Evolutionary conservation across 2,888 invertebrate species (phyloP).

Genomic region (Argynnis bischoffii): DNA sequence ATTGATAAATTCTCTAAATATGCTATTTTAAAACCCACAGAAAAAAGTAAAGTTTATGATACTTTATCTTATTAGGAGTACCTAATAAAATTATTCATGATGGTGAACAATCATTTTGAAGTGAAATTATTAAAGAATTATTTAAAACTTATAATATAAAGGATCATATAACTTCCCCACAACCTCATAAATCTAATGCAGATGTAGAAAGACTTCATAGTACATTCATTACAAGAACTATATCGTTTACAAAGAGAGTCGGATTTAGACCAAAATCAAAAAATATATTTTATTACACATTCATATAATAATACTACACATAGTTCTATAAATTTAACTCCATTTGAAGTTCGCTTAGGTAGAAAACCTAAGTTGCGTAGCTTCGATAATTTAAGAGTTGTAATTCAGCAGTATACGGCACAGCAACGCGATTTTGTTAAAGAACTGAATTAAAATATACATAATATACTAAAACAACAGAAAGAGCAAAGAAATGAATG

Average conservation of each 20-base stretch:
- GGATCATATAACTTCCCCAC: constrained; percentile 31
- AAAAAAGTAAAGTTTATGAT: constrained; percentile 37
- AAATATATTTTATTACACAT: constrained; percentile 27
- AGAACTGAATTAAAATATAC: constrained; percentile 27
- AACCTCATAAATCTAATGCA: too few relatives aligned
- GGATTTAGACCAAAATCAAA: constrained; percentile 26
- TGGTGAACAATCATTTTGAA: constrained; percentile 37
- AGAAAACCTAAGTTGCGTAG: constrained; percentile 31
- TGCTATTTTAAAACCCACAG: constrained; percentile 31
- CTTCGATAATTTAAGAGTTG: constrained; percentile 17
- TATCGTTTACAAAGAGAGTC: constrained; percentile 21
- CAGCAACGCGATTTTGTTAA: constrained; percentile 28
- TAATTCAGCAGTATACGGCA: constrained; percentile 22
- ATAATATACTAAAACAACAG: constrained; percentile 15
- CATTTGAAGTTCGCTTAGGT: constrained; percentile 11
- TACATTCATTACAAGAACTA: constrained; percentile 6
- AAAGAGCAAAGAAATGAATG: constrained; percentile 21
- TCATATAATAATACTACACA: too few relatives aligned
- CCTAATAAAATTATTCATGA: constrained; percentile 37
- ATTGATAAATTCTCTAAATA: constrained; percentile 42
- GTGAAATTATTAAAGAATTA: constrained; percentile 35
- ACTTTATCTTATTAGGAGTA: constrained; percentile 31
- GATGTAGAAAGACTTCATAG: constrained; percentile 35
- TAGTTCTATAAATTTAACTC: constrained; percentile 13
- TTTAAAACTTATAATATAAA: constrained; percentile 36